Evolutionary conservation across 2,797 vertebrate species (phyloP), one percentile per base, ranked within the genome.

Genomic region (Gymnocypris eckloni): DNA sequence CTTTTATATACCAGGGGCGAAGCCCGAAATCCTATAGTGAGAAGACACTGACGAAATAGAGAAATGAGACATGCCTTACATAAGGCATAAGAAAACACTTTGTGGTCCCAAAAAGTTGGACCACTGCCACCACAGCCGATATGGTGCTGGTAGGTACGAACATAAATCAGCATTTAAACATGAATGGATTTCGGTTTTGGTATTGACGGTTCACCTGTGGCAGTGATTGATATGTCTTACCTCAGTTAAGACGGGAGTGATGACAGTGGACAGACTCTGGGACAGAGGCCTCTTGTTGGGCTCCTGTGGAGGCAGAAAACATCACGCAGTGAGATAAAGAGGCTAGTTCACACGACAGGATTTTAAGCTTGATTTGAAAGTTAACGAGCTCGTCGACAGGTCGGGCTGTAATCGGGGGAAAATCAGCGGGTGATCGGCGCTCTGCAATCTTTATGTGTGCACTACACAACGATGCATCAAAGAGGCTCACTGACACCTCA

Each of bases 171-270:
- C 7, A 16, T 22, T 50, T 80, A 18, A 48, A 80, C 25, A 25
- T 3, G 4, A 67, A 50, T 37, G 2, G 22, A 10, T 18, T 67
- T 67, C 39, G 25, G 4, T 41, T 81, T 22, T 52, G 10, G 9
- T 16, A 12, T 20, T 71, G 15, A 54, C 1, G 11, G 4, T 39
- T 64, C 25, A 9, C 20, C 28, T 66, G 43, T 52, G 71, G 28
- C 10, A 11, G 37, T 54, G n/a, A 83, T 9, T 28, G 64, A 64
- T 50, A 45, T 33, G 33, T 82, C 94, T 94, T 94, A 99, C 98
- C 97, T 99, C 98, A 43, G 96, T 95, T 93, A 99, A 95, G 25
- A 98, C 95, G 86, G 98, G 98, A 88, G 97, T 96, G 92, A 99
- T 98, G 93, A 99, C 95, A 43, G 97, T 97, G 89, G 96, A 94